phyloP scores from a whole-genome alignment of 1,140 invertebrate genomes.

The Daktulosphaira vitifoliae region DNA sequence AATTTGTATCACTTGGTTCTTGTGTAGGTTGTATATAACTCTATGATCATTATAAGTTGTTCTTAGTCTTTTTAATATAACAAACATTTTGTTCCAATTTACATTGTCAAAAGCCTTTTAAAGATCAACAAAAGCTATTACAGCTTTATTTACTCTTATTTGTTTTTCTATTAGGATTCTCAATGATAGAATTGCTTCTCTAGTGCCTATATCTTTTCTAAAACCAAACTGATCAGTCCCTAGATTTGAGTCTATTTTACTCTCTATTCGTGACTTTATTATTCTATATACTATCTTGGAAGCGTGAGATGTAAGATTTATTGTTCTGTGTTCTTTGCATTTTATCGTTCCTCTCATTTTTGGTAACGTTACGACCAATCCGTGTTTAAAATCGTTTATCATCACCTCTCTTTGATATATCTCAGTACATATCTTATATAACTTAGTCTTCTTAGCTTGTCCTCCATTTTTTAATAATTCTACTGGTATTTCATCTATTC shows the following conservation, averaged over 20 bases:
- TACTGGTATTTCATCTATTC: constrained; percentile 11
- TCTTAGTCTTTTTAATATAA: constrained; percentile 12
- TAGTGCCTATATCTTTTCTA: constrained; percentile 15
- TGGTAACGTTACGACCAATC: constrained; percentile 2
- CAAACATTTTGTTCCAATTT: constrained; percentile 24
- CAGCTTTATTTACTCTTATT: constrained; percentile 13
- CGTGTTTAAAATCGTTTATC: constrained; percentile 6
- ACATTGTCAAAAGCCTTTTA: constrained; percentile 23
- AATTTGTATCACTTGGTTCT: constrained; percentile 8
- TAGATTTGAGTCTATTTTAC: constrained; percentile 1
- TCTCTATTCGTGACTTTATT: background rate
- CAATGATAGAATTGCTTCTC: constrained; percentile 22
- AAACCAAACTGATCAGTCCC: constrained; percentile 10
- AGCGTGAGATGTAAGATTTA: background rate
- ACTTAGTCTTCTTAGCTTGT: constrained; percentile 3
- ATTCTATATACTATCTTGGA: background rate
- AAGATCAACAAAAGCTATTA: constrained; percentile 5
- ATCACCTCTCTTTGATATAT: background rate
- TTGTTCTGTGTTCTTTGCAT: constrained; percentile 6
- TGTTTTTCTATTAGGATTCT: constrained; percentile 4
- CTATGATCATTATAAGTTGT: constrained; percentile 16
- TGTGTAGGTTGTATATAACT: constrained; percentile 22
- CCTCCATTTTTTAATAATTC: constrained; percentile 9
- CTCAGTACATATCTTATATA: background rate
- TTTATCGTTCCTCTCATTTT: background rate